Conservation (phyloP, 2,888 invertebrate genomes). For the Cynaeus angustus region DNA sequence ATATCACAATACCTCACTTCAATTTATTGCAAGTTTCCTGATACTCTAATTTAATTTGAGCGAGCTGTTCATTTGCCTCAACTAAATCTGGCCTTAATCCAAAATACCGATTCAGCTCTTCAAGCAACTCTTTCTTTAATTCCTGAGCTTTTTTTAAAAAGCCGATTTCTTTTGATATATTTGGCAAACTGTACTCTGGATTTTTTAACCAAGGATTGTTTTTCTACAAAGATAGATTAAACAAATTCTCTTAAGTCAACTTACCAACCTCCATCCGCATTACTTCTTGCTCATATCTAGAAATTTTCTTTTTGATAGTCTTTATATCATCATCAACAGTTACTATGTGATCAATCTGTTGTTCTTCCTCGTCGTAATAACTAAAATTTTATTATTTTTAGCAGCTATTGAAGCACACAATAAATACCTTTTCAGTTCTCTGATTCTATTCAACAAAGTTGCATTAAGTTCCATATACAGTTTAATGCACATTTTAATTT, state of each 20-base stretch:
- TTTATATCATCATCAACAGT: conserved; percentile 54
- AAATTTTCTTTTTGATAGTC: conserved; percentile 61
- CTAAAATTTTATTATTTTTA: conserved; percentile 3
- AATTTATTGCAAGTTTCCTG: background rate
- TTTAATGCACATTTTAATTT: conserved; percentile 62
- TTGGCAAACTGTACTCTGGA: conserved; percentile 61
- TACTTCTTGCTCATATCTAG: conserved; percentile 63
- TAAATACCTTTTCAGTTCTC: conserved; percentile 58
- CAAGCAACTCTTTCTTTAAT: conserved; percentile 61
- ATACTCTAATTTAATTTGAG: conserved; percentile 60
- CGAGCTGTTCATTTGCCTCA: conserved; percentile 65
- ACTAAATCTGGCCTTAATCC: conserved; percentile 65
- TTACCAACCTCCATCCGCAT: conserved; percentile 62
- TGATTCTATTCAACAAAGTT: conserved; percentile 60
- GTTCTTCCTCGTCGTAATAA: conserved; percentile 50
- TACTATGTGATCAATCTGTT: conserved; percentile 12
- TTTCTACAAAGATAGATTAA: conserved; percentile 53
- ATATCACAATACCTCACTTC: background rate
- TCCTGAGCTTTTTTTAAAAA: conserved; percentile 59
- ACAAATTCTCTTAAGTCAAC: conserved; percentile 35
- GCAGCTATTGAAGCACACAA: background rate
- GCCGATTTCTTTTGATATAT: conserved; percentile 63
- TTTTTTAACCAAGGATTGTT: conserved; percentile 64
- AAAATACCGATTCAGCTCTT: conserved; percentile 63
- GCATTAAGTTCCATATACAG: conserved; percentile 62